phyloP scores from a whole-genome alignment of 2,113 vertebrate genomes.

The Prunella fulvescens region DNA sequence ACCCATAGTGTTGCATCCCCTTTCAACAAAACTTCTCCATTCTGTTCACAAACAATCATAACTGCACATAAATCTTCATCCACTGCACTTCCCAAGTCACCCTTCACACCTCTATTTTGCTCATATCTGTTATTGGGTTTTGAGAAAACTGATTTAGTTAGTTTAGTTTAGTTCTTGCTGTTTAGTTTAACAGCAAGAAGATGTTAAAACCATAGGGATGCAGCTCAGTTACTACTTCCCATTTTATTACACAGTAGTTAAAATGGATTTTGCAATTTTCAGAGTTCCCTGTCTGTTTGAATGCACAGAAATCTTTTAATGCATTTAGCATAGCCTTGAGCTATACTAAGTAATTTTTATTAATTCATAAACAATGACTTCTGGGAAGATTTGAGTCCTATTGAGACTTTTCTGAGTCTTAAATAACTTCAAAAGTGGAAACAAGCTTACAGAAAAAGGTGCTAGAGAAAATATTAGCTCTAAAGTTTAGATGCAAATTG shows the following conservation, averaged over 20 bases:
- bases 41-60: not conserved
- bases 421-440: not conserved
- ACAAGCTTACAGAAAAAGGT: not conserved
- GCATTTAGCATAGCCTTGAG: not conserved
- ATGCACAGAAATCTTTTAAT: not conserved
- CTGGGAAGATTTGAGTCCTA: not conserved
- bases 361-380: not conserved
- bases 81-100: not conserved
- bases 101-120: not conserved
- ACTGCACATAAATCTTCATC: not conserved
- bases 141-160: not conserved
- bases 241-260: not conserved
- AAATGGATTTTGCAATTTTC: not conserved
- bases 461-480: not conserved
- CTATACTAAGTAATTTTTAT: not conserved
- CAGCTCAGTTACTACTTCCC: not conserved
- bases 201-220: not conserved
- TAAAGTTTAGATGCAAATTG: not conserved
- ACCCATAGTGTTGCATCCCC: fast-evolving
- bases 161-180: not conserved
- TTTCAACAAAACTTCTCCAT: not conserved
- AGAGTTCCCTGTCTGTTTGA: not conserved
- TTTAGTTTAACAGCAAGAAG: not conserved
- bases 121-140: fast-evolving
- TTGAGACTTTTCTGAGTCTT: not conserved